Base-by-base conservation (phyloP, 2,888 invertebrate genomes). In the Cantharis nigra region DNA sequence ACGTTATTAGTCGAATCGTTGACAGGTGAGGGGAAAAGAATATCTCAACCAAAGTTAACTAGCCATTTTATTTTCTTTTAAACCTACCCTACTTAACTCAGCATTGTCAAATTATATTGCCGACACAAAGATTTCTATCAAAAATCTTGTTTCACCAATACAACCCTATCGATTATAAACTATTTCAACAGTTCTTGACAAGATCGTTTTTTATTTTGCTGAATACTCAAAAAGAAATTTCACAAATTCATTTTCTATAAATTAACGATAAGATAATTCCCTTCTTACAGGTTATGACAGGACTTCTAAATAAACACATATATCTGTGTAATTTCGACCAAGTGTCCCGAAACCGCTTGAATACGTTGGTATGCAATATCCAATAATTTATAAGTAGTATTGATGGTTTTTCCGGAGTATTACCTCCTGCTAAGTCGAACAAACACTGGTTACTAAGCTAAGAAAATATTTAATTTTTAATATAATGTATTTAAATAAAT, bases 1-100 rank as follows among this genome's bases (percentile, higher is more conserved):
- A 72, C 74, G 79, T 81, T 81, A 83, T 82, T 82, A 83, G 82
- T 81, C 75, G 80, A 78, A 76, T 49, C 76, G 81, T 70, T 82
- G 80, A 81, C 80, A 79, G 76, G 69, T 69, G 26, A 69, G 63
- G 78, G 75, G 76, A 75, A 79, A 75, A 70, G 75, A 63, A 77
- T 75, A 75, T 62, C 65, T 72, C 80, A 72, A 81, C 80, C 78
- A 80, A 75, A 74, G 74, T 70, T 76, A 78, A 74, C 74, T 77
- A 74, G 70, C 70, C 72, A 76, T 79, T 79, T 76, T 78, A 79
- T 77, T 80, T 77, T 74, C 63, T 28, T 63, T 69, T 69, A 74
- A 77, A 74, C 69, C 71, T 73, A 72, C 79, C 76, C 71, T 74
- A 76, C 75, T 79, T 76, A 74, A 78, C 77, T 78, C 76, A 72